Evolutionary conservation across 1,140 invertebrate species (phyloP), one percentile per base, ranked within the genome.

Genomic region (Latrodectus geometricus): DNA sequence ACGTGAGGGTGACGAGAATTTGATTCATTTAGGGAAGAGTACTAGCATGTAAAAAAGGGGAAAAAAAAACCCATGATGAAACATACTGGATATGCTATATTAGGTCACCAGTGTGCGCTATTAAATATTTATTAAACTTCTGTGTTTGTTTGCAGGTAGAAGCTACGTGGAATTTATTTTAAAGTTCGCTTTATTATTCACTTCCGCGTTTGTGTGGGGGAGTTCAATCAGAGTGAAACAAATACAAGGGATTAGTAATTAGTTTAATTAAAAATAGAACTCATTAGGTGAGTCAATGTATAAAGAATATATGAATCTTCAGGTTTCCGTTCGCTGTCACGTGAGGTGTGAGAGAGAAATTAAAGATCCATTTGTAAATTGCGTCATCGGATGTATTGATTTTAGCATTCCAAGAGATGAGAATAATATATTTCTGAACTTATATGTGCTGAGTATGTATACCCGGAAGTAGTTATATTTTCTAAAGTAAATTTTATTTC

Each of bases 1-100:
- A 80, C 78, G 78, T 80, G 78, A 80, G 78, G 20, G 78, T 17
- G 50, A 11, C 78, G 66, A 80, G 52, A 21, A 15, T 12, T 17
- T 61, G 54, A 61, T 61, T 14, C 54, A 14, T 61, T 61, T 17
- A 8, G 35, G 35, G 35, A n/a, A 35, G 35, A 5, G 35, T 35
- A 35, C 35, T 35, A 35, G 35, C 35, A 61, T 61, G 17, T 17
- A 4, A 61, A 61, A 61, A 61, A 14, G 54, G 54, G 2, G 2
- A 17, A 61, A 14, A 61, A 14, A 11, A 61, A 61, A 61, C 3
- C 17, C 54, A 61, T 61, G 54, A 61, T 14, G 11, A 14, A 61
- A 61, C 11, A 61, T 14, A 14, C 54, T 14, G 54, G 11, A 14
- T 61, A 17, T 61, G 2, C 35, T 35, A 35, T 61, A 61, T 61